These are phyloP conservation scores for Zaprionus africanus DNA, from an alignment of 1,140 invertebrate genomes.

Conservation along the genomic window DNA sequence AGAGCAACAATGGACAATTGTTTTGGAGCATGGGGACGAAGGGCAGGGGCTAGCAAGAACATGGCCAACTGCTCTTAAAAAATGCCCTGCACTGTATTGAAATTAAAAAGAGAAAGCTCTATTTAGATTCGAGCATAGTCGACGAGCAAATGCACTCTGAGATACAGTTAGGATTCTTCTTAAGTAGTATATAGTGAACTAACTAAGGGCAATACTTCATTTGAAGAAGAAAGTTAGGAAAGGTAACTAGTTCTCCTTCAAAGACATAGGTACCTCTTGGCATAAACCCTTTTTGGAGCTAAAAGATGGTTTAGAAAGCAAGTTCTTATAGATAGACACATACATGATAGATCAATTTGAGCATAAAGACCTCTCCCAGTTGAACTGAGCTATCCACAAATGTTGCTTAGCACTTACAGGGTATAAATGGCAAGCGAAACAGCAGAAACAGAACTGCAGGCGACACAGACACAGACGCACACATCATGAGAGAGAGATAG, in stretches of 20 bases:
- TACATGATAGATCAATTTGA: too few relatives aligned
- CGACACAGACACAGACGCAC: conserved; percentile 12
- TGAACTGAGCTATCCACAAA: background rate
- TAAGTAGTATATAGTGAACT: too few relatives aligned
- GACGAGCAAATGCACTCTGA: background rate
- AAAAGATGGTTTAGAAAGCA: accelerated
- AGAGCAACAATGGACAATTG: conserved; percentile 53
- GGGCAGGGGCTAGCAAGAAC: background rate
- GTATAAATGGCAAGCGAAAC: background rate
- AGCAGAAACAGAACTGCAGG: conserved; percentile 34
- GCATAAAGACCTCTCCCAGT: too few relatives aligned
- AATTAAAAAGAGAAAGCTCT: conserved; percentile 59
- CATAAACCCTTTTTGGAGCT: background rate
- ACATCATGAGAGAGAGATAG: background rate
- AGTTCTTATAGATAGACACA: too few relatives aligned
- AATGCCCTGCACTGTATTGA: conserved; percentile 63
- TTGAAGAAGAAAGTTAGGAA: background rate
- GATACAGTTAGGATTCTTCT: too few relatives aligned
- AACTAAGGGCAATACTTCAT: background rate
- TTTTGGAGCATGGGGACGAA: background rate
- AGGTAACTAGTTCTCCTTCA: background rate
- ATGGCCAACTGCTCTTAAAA: conserved; percentile 31
- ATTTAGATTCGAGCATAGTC: background rate
- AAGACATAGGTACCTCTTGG: background rate
- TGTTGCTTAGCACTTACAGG: background rate